Evolutionary conservation across 2,888 invertebrate genomes (phyloP).

Genomic region (Chloromyia formosa): DNA sequence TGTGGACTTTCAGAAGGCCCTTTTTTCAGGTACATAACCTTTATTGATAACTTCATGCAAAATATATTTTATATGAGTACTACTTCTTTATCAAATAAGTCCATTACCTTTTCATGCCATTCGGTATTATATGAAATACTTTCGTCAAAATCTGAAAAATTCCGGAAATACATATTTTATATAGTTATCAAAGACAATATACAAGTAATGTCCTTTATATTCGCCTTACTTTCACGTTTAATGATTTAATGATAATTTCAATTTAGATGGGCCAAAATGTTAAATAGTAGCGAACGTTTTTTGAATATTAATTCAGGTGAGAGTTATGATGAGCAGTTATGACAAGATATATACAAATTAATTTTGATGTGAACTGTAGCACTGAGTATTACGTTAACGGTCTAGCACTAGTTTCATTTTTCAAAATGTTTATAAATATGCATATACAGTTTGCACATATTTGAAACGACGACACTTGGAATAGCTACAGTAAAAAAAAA

Average conservation of each 20-base stretch:
- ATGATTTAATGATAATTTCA: not conserved
- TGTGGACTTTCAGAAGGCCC: too few species aligned
- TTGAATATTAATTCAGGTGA: not conserved
- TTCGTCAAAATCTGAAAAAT: slow-evolving; percentile 63
- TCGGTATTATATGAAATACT: slow-evolving; percentile 62
- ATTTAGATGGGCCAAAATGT: slow-evolving; percentile 4
- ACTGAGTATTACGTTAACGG: not conserved
- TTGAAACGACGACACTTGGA: too few species aligned
- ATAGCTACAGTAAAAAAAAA: too few species aligned
- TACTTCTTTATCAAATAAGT: not conserved
- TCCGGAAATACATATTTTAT: slow-evolving; percentile 22
- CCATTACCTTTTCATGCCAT: slow-evolving; percentile 64
- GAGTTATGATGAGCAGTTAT: not conserved
- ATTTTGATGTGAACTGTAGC: not conserved
- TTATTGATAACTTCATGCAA: too few species aligned
- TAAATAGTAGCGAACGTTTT: not conserved
- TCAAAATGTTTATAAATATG: not conserved
- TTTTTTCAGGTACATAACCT: too few species aligned
- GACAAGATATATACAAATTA: not conserved
- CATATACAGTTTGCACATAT: too few species aligned
- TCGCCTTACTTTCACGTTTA: not conserved
- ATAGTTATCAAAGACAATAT: not conserved
- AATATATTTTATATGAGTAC: too few species aligned
- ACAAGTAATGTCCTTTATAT: not conserved
- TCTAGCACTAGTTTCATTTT: slow-evolving; percentile 7